Evolutionary conservation across 2,888 invertebrate species (phyloP), one percentile per base, ranked within the genome.

Genomic region (Willowsia nigromaculata): DNA sequence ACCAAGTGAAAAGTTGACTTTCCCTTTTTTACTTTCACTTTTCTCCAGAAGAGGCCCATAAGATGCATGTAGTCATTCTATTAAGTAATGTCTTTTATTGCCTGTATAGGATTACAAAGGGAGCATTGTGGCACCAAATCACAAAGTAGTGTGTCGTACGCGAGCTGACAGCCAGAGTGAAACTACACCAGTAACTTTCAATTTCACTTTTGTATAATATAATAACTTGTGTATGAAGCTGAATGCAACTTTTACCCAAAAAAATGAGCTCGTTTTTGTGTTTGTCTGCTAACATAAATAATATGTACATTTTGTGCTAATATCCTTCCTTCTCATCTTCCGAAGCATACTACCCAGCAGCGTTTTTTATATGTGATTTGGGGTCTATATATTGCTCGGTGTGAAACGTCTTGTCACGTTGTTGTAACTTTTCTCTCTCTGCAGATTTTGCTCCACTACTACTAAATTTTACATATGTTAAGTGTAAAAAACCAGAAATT

Each of bases 141-240:
- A 47, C 37, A 87, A 85, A 85, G 47, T 86, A 86, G 81, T 87
- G 76, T 80, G 85, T 82, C 87, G 85, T 84, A 74, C 81, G 62
- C 68, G 82, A 87, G 71, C 87, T 82, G 87, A 87, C 87, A 82
- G 87, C 83, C 89, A 91, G 87, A 91, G 87, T 90, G 92, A 92
- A 89, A 90, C 90, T 56, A 90, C 92, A 89, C 92, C 92, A 90
- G 92, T 92, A 92, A 92, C 89, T 86, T 56, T 68, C 83, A 81
- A 85, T 81, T 87, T 82, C 59, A 81, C 90, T 90, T 90, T 65
- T 89, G 22, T 89, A 83, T 68, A 33, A 81, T 22, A 53, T 50
- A 65, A 47, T 80, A 80, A 27, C 33, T 43, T 22, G 15, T 25
- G 25, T 43, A 15, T 62, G 22, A 65, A 22, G 43, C 68, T 83